Evolutionary conservation across 2,113 vertebrate species (phyloP).

Genomic region (Galbula dea): DNA sequence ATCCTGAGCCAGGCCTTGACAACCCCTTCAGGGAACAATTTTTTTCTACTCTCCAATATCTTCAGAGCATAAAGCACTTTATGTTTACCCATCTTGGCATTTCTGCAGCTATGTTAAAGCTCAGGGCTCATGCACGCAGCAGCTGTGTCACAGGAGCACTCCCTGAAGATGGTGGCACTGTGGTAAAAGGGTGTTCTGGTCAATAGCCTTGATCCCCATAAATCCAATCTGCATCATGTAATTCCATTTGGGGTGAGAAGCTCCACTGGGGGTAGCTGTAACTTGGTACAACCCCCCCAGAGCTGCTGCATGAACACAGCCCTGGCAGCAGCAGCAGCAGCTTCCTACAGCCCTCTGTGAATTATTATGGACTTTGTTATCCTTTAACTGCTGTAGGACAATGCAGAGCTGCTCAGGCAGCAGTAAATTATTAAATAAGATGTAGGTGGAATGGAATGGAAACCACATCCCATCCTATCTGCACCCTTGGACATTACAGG

Average conservation of each 20-base stretch:
- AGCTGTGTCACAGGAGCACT: no score
- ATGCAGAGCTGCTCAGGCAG: neutral
- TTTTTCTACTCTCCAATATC: neutral
- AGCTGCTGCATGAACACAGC: neutral
- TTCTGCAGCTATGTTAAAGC: neutral
- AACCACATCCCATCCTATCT: neutral
- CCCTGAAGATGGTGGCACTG: no score
- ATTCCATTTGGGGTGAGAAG: neutral
- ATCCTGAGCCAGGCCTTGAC: neutral
- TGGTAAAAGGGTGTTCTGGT: neutral
- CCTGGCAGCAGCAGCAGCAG: neutral
- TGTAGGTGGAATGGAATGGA: accelerated
- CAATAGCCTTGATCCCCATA: neutral
- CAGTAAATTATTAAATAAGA: constrained; percentile 43
- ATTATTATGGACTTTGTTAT: neutral
- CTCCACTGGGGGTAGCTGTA: accelerated
- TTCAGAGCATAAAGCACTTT: neutral
- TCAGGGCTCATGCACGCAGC: neutral
- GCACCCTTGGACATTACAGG: accelerated
- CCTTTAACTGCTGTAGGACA: constrained; percentile 17
- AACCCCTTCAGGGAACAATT: neutral
- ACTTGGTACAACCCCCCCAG: accelerated
- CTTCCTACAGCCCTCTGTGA: neutral
- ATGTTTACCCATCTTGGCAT: accelerated
- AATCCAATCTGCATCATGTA: neutral